phyloP scores from a whole-genome alignment of 1,140 invertebrate species.

The Lordiphosa clarofinis region DNA sequence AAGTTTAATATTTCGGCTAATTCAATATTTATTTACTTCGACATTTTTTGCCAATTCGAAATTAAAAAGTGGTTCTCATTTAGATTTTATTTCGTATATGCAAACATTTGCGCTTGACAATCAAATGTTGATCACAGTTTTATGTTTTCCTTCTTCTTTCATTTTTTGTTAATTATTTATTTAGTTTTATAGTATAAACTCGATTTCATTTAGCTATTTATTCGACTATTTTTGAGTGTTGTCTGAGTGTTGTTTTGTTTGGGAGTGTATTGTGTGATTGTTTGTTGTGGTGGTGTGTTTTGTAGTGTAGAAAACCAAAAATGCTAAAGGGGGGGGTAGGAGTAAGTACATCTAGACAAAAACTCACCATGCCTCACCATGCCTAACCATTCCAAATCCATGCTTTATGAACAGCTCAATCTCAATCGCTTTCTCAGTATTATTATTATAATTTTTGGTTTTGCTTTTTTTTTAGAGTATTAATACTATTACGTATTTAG shows the following conservation, averaged over 20 bases:
- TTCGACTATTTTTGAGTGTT: constrained; percentile 59
- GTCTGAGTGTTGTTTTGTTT: constrained; percentile 10
- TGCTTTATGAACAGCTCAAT: constrained; percentile 67
- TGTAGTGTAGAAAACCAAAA: constrained; percentile 46
- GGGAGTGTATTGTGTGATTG: constrained; percentile 21
- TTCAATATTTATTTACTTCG: constrained; percentile 73
- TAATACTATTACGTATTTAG: constrained; percentile 78
- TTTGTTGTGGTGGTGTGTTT: constrained; percentile 13
- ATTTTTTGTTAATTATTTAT: constrained; percentile 5
- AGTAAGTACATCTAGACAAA: constrained; percentile 48
- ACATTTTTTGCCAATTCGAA: constrained; percentile 25
- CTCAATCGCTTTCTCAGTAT: constrained; percentile 13
- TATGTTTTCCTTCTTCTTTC: constrained; percentile 73
- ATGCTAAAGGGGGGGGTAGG: constrained; percentile 17
- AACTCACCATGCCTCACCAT: constrained; percentile 58
- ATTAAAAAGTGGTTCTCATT: constrained; percentile 41
- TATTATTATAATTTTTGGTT: constrained; percentile 20
- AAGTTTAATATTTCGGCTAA: constrained; percentile 77
- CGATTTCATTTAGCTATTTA: constrained; percentile 78
- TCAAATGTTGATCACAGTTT: constrained; percentile 77
- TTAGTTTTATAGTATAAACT: constrained; percentile 53
- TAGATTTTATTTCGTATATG: constrained; percentile 42
- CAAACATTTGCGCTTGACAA: constrained; percentile 63
- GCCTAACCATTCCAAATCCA: constrained; percentile 30
- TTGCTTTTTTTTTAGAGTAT: constrained; percentile 40